Evolutionary conservation across 2,888 invertebrate species (phyloP), one percentile per base, ranked within the genome.

Genomic region (Leptogaster cylindrica): DNA sequence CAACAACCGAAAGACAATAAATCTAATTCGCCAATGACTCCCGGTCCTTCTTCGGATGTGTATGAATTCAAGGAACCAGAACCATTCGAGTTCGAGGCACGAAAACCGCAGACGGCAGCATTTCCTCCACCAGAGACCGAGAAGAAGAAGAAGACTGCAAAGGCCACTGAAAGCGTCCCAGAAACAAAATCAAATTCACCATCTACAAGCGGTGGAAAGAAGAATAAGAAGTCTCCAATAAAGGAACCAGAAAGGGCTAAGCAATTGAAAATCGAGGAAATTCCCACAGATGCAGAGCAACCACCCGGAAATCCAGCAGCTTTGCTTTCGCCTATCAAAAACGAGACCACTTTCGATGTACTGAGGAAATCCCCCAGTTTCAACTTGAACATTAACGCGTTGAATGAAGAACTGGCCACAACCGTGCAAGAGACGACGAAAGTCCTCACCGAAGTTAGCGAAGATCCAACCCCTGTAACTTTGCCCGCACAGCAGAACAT

Each of bases 41-140:
- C 52, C 6, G 33, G 64, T 41, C 50, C 70, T 12, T 68, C 63
- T 27, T 48, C 67, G 65, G 93, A 93, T 76, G 88, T 93, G 69
- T 93, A 93, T 76, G 93, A 93, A 79, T 93, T 93, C 76, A 93
- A 93, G 78, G 93, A 93, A 78, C 92, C 92, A 0, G 93, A 93
- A 78, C 92, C 93, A 0, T 93, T 93, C 76, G 92, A 93, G 77
- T 87, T 92, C 72, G 92, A 93, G 79, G 85, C 89, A 6, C 86
- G 90, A 61, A 81, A 82, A 20, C 46, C 63, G 14, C 16, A 68
- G 20, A 16, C 58, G 46, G 46, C 68, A 16, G 41, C 33, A 18
- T 6, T 64, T 39, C 5, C 18, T 7, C 10, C 65, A 2, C 52
- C 71, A 1, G 74, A 74, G 8, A 66, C 14, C 16, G 71, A 72